phyloP scores from a whole-genome alignment of 2,888 invertebrate species.

The Xylophagus ater region DNA sequence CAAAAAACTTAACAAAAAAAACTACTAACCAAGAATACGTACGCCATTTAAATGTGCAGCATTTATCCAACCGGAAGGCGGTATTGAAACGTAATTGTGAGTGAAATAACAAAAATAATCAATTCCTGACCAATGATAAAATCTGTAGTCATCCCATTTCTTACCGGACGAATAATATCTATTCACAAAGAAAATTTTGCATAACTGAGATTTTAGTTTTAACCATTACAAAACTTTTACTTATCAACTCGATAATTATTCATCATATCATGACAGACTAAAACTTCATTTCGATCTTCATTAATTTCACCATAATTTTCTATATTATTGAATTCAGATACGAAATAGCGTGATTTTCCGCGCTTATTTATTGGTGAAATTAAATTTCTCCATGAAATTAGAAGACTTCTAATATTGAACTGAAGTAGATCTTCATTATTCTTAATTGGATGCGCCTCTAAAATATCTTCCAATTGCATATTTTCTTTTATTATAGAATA shows the following conservation, averaged over 20 bases:
- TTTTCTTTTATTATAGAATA: too few species aligned
- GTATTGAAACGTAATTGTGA: conserved; percentile 88
- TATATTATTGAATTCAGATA: conserved; percentile 24
- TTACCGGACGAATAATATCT: conserved; percentile 60
- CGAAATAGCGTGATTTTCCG: conserved; percentile 23
- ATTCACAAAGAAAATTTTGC: conserved; percentile 27
- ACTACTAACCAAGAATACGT: conserved; percentile 59
- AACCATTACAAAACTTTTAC: conserved; percentile 38
- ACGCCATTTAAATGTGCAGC: conserved; percentile 86
- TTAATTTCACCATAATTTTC: conserved; percentile 22
- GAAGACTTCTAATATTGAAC: conserved; percentile 28
- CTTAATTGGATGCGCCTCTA: conserved; percentile 31
- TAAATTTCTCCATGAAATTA: conserved; percentile 28
- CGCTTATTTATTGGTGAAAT: conserved; percentile 27
- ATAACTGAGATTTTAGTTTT: background rate
- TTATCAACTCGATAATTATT: conserved; percentile 88
- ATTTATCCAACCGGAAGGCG: conserved; percentile 87
- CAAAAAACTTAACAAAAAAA: background rate
- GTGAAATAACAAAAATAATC: conserved; percentile 96
- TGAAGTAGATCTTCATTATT: conserved; percentile 26
- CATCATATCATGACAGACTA: conserved; percentile 92
- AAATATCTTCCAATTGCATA: conserved; percentile 30
- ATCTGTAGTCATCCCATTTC: conserved; percentile 63
- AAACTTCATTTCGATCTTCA: conserved; percentile 47
- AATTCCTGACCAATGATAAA: conserved; percentile 84